Base-by-base conservation (phyloP, 2,113 vertebrate genomes). In the Hippoglossus stenolepis region DNA sequence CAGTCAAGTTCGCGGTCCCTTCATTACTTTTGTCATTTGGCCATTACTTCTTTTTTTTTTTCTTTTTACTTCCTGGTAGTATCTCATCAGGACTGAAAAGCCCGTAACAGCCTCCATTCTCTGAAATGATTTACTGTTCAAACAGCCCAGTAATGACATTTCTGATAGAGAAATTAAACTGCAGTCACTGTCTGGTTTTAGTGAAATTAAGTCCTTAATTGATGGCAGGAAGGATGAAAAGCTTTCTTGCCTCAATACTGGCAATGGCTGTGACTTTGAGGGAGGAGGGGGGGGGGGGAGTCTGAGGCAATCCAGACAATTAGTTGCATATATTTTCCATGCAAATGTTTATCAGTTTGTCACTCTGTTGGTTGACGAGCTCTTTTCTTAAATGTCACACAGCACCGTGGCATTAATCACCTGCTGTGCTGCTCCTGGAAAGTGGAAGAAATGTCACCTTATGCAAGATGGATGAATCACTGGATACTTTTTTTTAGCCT, bases 71-170 rank as follows among this genome's bases (percentile, higher is more conserved):
- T 73, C 73, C 35, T 35, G 77, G 58, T 57, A 65, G 75, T 85
- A 81, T 85, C 86, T 88, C 84, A 84, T 85, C 62, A 69, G 62
- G 80, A 68, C 67, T 65, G 75, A 77, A 65, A 24, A 80, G 69
- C 65, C 63, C 20, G 28, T 79, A 83, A 77, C 71, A 65, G 73
- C 70, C 70, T 69, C 74, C 71, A 71, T 78, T 70, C 85, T 83
- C 56, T 83, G 70, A 77, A 86, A 89, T 82, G 84, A 92, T 91
- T 92, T 89, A 90, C 74, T 83, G 87, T 84, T 93, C 85, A 90
- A 94, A 91, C 82, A 75, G 84, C 69, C 75, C 76, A 76, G 70
- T 92, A 90, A 94, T 92, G 86, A 88, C 87, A 89, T 89, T 91
- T 89, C 85, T 91, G 87, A 93, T 86, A 43, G 83, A 83, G 77